phyloP scores from a whole-genome alignment of 64 coral and sea anemone genomes.

The Stylophora pistillata region DNA sequence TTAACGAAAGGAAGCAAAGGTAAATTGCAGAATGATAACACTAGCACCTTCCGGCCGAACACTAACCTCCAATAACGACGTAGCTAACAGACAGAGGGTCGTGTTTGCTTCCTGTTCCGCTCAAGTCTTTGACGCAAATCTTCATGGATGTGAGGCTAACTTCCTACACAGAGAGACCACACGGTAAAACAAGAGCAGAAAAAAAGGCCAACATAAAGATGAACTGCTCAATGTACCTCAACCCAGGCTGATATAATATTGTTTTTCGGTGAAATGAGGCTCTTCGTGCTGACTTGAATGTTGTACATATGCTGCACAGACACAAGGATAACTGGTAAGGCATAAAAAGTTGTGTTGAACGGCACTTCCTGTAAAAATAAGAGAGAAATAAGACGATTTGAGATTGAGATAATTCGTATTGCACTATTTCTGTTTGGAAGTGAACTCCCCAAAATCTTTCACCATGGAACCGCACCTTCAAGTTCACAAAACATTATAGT shows the following conservation, averaged over 20 bases:
- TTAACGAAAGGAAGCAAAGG: too few relatives aligned
- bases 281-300: background rate
- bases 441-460: background rate
- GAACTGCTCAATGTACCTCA: background rate
- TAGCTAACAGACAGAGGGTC: background rate
- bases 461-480: background rate
- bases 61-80: background rate
- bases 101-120: background rate
- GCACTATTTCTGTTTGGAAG: background rate
- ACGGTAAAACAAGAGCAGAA: background rate
- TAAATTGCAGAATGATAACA: too few relatives aligned
- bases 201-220: too few relatives aligned
- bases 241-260: constrained; percentile 3
- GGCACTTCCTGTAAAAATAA: background rate
- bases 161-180: background rate
- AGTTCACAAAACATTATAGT: background rate
- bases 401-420: background rate
- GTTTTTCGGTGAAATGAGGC: background rate
- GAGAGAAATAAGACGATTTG: background rate
- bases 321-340: background rate
- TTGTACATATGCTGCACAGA: background rate
- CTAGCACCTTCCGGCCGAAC: too few relatives aligned
- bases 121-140: constrained; percentile 2
- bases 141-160: background rate
- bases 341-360: background rate